Base-by-base conservation (phyloP, 2,888 invertebrate species). In the Allacma fusca region DNA sequence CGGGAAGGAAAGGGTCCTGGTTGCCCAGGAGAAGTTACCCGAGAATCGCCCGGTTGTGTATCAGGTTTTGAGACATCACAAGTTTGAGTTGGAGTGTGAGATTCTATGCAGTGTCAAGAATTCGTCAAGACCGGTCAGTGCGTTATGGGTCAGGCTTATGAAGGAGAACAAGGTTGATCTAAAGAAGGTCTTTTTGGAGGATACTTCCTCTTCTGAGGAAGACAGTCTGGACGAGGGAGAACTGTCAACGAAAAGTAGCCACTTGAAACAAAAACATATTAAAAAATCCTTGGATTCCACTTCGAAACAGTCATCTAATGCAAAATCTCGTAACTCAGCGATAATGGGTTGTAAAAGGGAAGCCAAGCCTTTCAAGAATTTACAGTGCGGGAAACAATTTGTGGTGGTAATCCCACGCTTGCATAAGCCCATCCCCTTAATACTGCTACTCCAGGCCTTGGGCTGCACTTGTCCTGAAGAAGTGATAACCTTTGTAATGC, bases 1-100 rank as follows among this genome's bases (percentile, higher is more conserved):
- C 84, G 90, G 90, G 16, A 90, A 90, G 12, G 90, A 90, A 85
- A 90, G 90, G 85, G 87, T 90, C n/a, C 85, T 91, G 29, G 90
- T 91, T 83, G 90, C 90, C 24, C 90, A 91, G 84, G 90, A 91
- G 85, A 90, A 90, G 84, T 90, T 90, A 89, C 90, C 90, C 19
- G 89, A 89, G 24, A 91, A 91, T 85, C 90, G 90, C 74, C 89
- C 90, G 40, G 90, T 91, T 85, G 90, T 90, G 57, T 90, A 91
- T 85, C 87, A 88, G 28, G 71, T 76, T 76, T 88, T 90, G 87
- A 90, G 90, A 84, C 90, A 90, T 83, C 88, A 89, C 0, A 90
- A 90, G 83, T 90, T 89, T 85, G 89, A 89, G 24, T 90, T 88
- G 85, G 90, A 90, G 85, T 88, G 90, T 67, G 90, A 91, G 85